Conservation (phyloP, 1,140 invertebrate species). For the Scaptomyza hsui region DNA sequence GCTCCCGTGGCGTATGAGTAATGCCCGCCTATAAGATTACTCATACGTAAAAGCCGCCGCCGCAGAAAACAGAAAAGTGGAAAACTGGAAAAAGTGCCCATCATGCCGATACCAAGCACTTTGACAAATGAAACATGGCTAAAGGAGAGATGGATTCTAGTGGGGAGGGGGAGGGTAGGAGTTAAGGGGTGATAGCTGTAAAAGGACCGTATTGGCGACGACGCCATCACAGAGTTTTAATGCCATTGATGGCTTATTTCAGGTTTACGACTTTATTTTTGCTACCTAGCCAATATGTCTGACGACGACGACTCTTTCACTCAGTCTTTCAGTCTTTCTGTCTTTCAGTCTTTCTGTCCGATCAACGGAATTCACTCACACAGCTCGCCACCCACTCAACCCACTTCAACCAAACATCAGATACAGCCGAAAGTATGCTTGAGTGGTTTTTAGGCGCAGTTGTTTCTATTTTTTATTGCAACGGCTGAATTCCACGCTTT, state of each 20-base stretch:
- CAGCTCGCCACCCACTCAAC: not conserved
- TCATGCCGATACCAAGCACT: conserved; percentile 57
- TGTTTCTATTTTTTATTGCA: conserved; percentile 79
- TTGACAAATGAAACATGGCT: conserved; percentile 76
- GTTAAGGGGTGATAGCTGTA: conserved; percentile 44
- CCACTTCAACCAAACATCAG: not conserved
- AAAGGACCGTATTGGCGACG: conserved; percentile 57
- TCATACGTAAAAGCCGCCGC: conserved; percentile 70
- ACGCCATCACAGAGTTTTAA: conserved; percentile 65
- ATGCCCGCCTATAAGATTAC: conserved; percentile 79
- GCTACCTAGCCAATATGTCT: conserved; percentile 68
- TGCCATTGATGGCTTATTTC: conserved; percentile 82
- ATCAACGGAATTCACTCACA: conserved; percentile 68
- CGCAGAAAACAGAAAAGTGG: not conserved
- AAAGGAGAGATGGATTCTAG: conserved; percentile 5
- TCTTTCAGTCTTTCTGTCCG: conserved; percentile 5
- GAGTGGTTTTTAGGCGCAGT: conserved; percentile 81
- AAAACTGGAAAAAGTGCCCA: conserved; percentile 41
- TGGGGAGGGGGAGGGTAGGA: conserved; percentile 3
- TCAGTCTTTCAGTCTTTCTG: not conserved
- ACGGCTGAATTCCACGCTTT: conserved; percentile 68
- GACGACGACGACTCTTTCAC: not conserved
- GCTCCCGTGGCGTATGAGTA: conserved; percentile 65
- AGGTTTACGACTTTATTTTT: conserved; percentile 83
- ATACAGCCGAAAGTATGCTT: conserved; percentile 56